Evolutionary conservation across 2,113 vertebrate species (phyloP), one percentile per base, ranked within the genome.

Genomic region (Notarius quadriscutis): DNA sequence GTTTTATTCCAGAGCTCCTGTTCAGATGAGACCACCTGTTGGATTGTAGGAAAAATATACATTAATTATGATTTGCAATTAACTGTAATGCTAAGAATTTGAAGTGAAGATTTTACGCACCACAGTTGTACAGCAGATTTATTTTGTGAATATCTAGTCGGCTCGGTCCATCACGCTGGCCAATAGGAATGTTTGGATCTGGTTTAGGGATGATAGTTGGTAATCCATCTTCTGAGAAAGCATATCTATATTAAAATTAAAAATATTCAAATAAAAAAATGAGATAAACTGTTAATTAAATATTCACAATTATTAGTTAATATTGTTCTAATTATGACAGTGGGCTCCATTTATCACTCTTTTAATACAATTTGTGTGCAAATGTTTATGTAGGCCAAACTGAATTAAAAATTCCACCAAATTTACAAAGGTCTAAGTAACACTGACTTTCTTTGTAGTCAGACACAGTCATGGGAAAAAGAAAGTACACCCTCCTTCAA

Each of bases 121-220:
- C 85, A 71, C 89, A 90, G 20, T 82, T 84, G 84, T 90, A 90
- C 30, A 90, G 57, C 6, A 87, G 60, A n/a, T 90, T 90, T 75
- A 90, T 90, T 87, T 90, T 90, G 81, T 90, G 89, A 87, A 90
- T 87, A 80, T 90, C 89, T 18, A 87, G 77, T 22, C 5, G 12
- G 74, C 89, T 90, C 9, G 87, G 89, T 41, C 89, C 89, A 0
- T 90, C 89, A 69, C 89, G 74, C 62, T 90, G 89, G 50, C 89
- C 89, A 77, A 90, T 90, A 41, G 87, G 84, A 84, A 82, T 87
- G 48, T 90, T 81, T 9, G 89, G 89, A 74, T 90, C 85, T 22
- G 87, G 89, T 90, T 90, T 90, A 67, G 89, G 89, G 53, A 88
- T 90, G 58, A 90, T 87, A 2, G 89, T 90, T 41, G 89, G 89